Percentiles rank a stretch among this genome's conserved stretches.
Evolutionary conservation across 2,113 vertebrate species (phyloP).

Genomic region (Gavialis gangeticus): DNA sequence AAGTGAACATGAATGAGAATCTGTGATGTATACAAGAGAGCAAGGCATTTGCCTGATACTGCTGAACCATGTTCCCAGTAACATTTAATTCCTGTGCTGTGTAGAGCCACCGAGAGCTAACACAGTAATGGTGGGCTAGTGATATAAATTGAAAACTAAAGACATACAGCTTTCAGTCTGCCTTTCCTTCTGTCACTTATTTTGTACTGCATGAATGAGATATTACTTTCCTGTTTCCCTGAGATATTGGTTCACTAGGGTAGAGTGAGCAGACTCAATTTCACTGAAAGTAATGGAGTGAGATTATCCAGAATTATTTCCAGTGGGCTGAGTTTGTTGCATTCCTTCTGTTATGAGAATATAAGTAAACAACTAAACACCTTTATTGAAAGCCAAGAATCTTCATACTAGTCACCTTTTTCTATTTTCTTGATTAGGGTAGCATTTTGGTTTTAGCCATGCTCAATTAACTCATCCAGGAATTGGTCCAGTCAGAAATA

Average conservation of each 20-base stretch:
- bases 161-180: slow-evolving; percentile 65
- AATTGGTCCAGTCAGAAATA: slow-evolving; percentile 81
- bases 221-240: slow-evolving; percentile 73
- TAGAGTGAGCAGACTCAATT: slow-evolving; percentile 81
- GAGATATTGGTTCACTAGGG: slow-evolving; percentile 74
- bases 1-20: slow-evolving; percentile 23
- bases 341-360: slow-evolving; percentile 84
- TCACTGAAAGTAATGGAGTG: slow-evolving; percentile 81
- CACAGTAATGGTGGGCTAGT: slow-evolving; percentile 52
- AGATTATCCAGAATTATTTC: slow-evolving; percentile 86
- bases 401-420: slow-evolving; percentile 70
- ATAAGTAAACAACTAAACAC: slow-evolving; percentile 81
- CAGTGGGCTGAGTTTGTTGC: slow-evolving; percentile 76
- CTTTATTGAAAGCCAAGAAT: slow-evolving; percentile 72
- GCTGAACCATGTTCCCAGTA: slow-evolving; percentile 45
- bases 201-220: slow-evolving; percentile 71
- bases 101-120: slow-evolving; percentile 35
- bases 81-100: slow-evolving; percentile 2
- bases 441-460: slow-evolving; percentile 81
- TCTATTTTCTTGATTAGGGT: slow-evolving; percentile 73
- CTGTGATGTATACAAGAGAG: slow-evolving; percentile 20
- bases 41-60: not conserved
- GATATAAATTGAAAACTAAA: slow-evolving; percentile 72
- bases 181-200: slow-evolving; percentile 75
- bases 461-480: slow-evolving; percentile 85